Conservation (phyloP, 2,113 vertebrate species). For the Corythornis madagascariensis region DNA sequence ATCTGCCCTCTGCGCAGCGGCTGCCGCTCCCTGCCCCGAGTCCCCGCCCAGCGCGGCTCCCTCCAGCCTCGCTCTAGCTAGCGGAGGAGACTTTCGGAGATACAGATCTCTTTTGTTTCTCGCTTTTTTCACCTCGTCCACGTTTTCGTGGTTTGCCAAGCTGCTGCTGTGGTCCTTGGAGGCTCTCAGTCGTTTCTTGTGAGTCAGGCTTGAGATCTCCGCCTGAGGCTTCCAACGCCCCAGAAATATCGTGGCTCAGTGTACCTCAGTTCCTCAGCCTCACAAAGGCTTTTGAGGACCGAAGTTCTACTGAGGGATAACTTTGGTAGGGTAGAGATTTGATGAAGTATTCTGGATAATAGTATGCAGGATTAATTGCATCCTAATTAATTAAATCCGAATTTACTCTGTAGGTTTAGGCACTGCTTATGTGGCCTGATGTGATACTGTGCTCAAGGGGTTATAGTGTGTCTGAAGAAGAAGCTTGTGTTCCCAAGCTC, state of each 20-base stretch:
- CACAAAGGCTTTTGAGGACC: neutral
- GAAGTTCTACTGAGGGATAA: rapidly evolving
- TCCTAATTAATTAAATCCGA: neutral
- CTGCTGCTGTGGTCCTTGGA: neutral
- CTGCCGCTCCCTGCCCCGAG: neutral
- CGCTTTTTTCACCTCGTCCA: rapidly evolving
- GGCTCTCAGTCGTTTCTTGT: rapidly evolving
- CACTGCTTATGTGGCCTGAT: too few species aligned
- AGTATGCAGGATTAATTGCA: neutral
- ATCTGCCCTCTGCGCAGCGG: neutral
- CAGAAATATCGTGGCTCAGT: rapidly evolving
- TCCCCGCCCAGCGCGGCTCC: neutral
- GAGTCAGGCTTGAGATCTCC: neutral
- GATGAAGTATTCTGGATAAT: neutral
- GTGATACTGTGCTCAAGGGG: neutral
- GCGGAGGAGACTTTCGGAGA: too few species aligned
- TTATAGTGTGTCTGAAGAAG: neutral
- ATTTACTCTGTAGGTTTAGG: neutral
- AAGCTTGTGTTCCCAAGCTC: neutral
- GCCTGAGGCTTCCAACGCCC: neutral
- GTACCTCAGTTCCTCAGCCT: neutral
- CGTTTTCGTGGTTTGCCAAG: rapidly evolving
- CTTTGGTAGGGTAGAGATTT: neutral
- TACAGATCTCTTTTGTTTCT: neutral
- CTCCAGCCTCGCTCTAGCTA: too few species aligned